phyloP scores from a whole-genome alignment of 2,888 invertebrate genomes.

The Conistra vaccinii region DNA sequence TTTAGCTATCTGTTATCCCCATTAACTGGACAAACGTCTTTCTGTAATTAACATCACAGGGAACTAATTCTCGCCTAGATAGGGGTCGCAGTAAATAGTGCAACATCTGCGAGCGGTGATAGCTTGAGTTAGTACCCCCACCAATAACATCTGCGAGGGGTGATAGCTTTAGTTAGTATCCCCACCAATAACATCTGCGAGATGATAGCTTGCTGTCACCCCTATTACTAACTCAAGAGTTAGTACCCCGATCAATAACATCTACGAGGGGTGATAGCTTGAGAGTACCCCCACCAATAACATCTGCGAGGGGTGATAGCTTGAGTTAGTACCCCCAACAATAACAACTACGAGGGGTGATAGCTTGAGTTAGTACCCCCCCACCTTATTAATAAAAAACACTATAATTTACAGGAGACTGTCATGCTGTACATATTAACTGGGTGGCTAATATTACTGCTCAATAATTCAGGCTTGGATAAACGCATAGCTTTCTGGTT shows the following conservation, averaged over 20 bases:
- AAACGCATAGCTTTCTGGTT: conserved; percentile 76
- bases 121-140: background rate
- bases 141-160: no score
- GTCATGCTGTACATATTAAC: conserved; percentile 74
- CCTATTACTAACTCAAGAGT: no score
- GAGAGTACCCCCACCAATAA: no score
- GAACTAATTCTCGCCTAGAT: background rate
- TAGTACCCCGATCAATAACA: no score
- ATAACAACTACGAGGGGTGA: no score
- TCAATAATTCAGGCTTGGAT: conserved; percentile 81
- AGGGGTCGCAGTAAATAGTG: no score
- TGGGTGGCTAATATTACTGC: conserved; percentile 75
- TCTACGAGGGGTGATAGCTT: no score
- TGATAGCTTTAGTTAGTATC: background rate
- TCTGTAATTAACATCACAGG: background rate
- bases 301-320: no score
- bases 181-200: no score
- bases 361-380: background rate
- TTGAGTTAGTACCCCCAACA: no score
- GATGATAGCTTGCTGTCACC: no score
- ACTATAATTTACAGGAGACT: conserved; percentile 75
- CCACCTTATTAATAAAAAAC: background rate
- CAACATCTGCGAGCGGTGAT: no score
- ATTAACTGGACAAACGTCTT: background rate
- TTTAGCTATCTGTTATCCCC: background rate